Evolutionary conservation across 2,888 invertebrate genomes (phyloP), one percentile per base, ranked within the genome.

Genomic region (Platycheirus rosarum): DNA sequence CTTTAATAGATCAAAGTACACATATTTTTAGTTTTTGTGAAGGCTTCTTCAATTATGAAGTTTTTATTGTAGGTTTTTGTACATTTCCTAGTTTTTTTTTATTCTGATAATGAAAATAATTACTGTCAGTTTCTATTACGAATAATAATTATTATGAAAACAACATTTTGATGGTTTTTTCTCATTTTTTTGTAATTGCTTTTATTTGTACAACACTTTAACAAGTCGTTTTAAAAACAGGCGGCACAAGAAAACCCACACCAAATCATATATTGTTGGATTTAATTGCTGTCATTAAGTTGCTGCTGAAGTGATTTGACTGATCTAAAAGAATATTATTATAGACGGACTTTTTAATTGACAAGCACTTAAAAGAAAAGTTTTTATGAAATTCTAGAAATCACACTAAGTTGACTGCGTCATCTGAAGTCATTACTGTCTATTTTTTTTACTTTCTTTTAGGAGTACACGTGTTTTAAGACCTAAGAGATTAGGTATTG

Each of bases 231-330:
- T 32, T n/a, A 6, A 18, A 32, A 0, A 51, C 26, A 26, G 3
- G 9, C 9, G 2, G 3, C 29, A 37, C 13, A n/a, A 18, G 18
- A 35, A 51, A 51, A 51, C 16, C n/a, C 16, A 32, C 18, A 35
- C 18, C n/a, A n/a, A 16, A 16, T 35, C 1, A 16, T 32, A 49
- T 14, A 49, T 32, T 32, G 32, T 51, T 51, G 11, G 0, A 18
- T 51, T 51, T 51, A 51, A 51, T 51, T 51, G 29, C 29, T 35
- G 2, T 11, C 18, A 51, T 51, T 51, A 51, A 51, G 32, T 16
- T 11, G 16, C 32, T 16, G 6, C 4, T 32, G 14, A 49, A 16
- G 49, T 9, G 9, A 9, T 32, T 51, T 51, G 29, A 6, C 16
- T 16, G 14, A 14, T 37, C 37, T 51, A 4, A 51, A 29, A 49